Conservation (phyloP, 2,113 vertebrate species). For the Pongo pygmaeus region DNA sequence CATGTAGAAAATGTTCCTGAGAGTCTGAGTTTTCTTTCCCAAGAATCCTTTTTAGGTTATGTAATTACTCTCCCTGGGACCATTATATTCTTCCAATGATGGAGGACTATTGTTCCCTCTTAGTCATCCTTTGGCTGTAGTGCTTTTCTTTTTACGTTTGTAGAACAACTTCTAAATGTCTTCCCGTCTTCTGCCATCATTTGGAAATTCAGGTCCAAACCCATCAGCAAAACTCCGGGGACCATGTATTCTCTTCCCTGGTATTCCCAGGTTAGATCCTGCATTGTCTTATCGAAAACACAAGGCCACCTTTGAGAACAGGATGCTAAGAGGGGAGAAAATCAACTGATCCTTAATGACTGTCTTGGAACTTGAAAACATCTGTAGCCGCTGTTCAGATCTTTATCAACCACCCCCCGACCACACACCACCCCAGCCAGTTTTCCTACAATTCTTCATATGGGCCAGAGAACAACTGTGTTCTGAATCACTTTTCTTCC, state of each 20-base stretch:
- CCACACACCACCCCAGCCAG: neutral
- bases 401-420: neutral
- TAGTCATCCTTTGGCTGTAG: conserved; percentile 42
- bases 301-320: conserved; percentile 43
- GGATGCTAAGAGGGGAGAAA: neutral
- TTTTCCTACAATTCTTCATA: conserved; percentile 35
- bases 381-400: neutral
- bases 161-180: conserved; percentile 43
- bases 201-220: conserved; percentile 40
- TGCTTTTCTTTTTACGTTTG: conserved; percentile 52
- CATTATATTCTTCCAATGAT: conserved; percentile 56
- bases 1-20: conserved; percentile 62
- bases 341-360: conserved; percentile 3
- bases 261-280: neutral
- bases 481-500: neutral
- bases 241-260: neutral
- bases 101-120: conserved; percentile 41
- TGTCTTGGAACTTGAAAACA: neutral
- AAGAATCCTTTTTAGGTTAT: conserved; percentile 62
- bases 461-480: conserved; percentile 1
- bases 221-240: conserved; percentile 18
- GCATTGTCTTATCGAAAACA: conserved; percentile 16
- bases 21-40: conserved; percentile 55
- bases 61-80: conserved; percentile 73
- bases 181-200: conserved; percentile 32